Evolutionary conservation across 1,140 invertebrate genomes (phyloP), one percentile per base, ranked within the genome.

Genomic region (Drosophila kurseongensis): DNA sequence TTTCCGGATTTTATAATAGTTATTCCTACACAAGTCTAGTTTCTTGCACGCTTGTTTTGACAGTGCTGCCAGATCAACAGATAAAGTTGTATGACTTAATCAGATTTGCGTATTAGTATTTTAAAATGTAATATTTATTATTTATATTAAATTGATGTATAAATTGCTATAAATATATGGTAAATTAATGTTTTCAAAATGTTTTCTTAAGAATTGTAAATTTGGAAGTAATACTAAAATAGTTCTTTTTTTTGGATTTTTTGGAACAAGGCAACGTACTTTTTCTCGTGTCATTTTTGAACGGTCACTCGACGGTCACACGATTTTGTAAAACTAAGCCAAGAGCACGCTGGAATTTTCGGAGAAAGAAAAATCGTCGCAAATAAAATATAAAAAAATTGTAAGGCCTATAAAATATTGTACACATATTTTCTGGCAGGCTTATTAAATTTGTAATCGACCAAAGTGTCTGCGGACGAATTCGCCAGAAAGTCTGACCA

Each of bases 31-130:
- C 63, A 68, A 36, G 36, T n/a, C 18, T 4, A 35, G 12, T 10
- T 51, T 7, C 7, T 42, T 5, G 67, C 80, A 84, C 80, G 81
- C 82, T 84, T 84, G 72, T 80, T 84, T 72, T 73, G 48, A 6
- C 10, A 13, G 23, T 0, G 44, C 1, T 52, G 61, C 60, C 59
- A 48, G 44, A 61, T 10, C 16, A 4, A 8, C 16, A 0, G 0
- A 7, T 16, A 29, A 16, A 0, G 12, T 5, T 27, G 8, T 35
- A 38, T 27, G 54, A 27, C 54, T 54, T n/a, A 10, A 38, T 16
- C 23, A 10, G 2, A 35, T 7, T 45, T 14, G 4, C 9, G 18
- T 12, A 23, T 5, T 5, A 5, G 8, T 7, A 32, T 38, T 60
- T 14, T 6, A 32, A 14, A 13, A 16, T 14, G 8, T 16, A 16